phyloP scores from a whole-genome alignment of 1,140 invertebrate species.

The Colletes gigas region DNA sequence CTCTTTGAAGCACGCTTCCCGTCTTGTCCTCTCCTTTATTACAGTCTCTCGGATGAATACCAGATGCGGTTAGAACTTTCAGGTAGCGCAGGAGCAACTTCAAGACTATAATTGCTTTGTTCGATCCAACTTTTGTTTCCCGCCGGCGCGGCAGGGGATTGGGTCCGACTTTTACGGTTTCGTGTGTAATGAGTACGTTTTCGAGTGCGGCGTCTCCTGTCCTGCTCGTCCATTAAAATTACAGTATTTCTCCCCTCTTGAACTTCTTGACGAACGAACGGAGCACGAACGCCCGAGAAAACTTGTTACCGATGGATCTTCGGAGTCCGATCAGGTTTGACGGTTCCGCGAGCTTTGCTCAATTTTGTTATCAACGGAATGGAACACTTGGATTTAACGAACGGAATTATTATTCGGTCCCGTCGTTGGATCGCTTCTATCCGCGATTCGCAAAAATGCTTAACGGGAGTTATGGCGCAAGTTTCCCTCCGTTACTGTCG shows the following conservation, averaged over 20 bases:
- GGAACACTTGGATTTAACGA: too few relatives aligned
- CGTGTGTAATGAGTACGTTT: constrained; percentile 52
- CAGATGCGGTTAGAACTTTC: constrained; percentile 69
- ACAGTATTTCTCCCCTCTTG: constrained; percentile 34
- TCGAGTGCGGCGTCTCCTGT: constrained; percentile 28
- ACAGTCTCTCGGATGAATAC: constrained; percentile 68
- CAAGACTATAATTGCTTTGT: constrained; percentile 69
- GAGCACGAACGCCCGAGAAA: too few relatives aligned
- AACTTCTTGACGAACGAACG: neutral
- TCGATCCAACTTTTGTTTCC: constrained; percentile 67
- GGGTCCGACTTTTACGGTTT: constrained; percentile 54
- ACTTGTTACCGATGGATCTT: too few relatives aligned
- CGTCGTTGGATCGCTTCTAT: too few relatives aligned
- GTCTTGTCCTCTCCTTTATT: constrained; percentile 67
- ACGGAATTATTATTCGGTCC: too few relatives aligned
- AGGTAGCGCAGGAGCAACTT: constrained; percentile 62
- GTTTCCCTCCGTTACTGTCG: too few relatives aligned
- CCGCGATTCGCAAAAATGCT: too few relatives aligned
- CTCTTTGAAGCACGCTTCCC: constrained; percentile 58
- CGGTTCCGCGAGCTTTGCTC: too few relatives aligned
- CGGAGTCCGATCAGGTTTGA: too few relatives aligned
- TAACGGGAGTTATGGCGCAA: too few relatives aligned
- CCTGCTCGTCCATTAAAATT: constrained; percentile 44
- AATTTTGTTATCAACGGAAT: too few relatives aligned
- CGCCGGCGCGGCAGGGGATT: constrained; percentile 31